Percentiles rank a stretch among this genome's conserved stretches.
These are phyloP conservation scores for Cheilosia vernalis DNA, from an alignment of 2,888 invertebrate genomes.

Conservation along the genomic window DNA sequence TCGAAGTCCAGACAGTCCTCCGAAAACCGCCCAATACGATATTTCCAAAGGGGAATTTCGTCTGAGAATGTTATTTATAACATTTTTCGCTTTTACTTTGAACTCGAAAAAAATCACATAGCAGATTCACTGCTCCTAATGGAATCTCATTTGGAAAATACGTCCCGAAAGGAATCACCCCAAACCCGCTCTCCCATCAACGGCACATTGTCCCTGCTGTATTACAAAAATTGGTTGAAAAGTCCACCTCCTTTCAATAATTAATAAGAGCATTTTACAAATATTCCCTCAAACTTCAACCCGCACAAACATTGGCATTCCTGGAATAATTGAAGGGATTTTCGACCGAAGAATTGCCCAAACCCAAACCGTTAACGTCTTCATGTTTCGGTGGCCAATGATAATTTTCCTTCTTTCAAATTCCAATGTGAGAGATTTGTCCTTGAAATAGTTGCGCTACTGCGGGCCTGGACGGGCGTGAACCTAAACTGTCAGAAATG, in stretches of 20 bases:
- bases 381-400: constrained; percentile 23
- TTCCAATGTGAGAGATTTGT: constrained; percentile 32
- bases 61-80: too few relatives aligned
- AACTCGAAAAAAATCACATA: too few relatives aligned
- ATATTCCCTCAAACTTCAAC: constrained; percentile 6
- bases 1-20: too few relatives aligned
- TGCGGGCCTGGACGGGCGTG: neutral
- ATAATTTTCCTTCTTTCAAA: constrained; percentile 20
- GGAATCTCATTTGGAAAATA: constrained; percentile 14
- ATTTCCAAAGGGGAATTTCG: too few relatives aligned
- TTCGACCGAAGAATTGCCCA: neutral
- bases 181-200: neutral
- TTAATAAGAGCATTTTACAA: constrained; percentile 51
- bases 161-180: too few relatives aligned
- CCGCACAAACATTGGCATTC: constrained; percentile 45
- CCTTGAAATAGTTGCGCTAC: constrained; percentile 32
- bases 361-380: constrained; percentile 10
- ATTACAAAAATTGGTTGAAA: neutral
- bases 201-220: neutral
- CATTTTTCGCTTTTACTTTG: too few relatives aligned
- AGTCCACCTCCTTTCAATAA: constrained; percentile 7
- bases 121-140: neutral
- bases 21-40: too few relatives aligned
- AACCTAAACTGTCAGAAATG: constrained; percentile 22
- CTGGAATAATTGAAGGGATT: constrained; percentile 47